These are phyloP conservation scores for Syrmaticus mikado DNA, from an alignment of 2,113 vertebrate species.

Conservation along the genomic window DNA sequence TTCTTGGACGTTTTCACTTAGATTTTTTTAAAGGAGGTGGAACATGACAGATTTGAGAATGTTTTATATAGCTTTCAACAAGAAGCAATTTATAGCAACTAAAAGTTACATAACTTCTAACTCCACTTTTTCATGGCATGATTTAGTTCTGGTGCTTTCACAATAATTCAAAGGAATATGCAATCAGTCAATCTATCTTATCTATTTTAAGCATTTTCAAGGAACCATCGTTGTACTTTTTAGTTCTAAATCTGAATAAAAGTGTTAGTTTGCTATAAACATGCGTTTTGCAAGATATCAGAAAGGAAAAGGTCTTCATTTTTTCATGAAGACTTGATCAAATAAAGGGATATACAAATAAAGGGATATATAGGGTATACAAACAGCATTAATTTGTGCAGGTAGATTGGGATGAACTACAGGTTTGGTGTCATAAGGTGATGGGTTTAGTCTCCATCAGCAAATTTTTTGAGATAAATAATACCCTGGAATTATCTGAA, in stretches of 20 bases:
- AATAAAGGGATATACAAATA: background rate
- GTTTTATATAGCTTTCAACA: conserved; percentile 65
- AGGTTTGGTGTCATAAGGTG: background rate
- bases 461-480: background rate
- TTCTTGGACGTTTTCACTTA: conserved; percentile 30
- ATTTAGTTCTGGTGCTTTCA: conserved; percentile 57
- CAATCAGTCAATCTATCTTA: conserved; percentile 55
- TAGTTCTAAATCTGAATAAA: conserved; percentile 17
- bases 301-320: background rate
- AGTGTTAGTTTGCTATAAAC: conserved; percentile 44
- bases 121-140: conserved; percentile 42
- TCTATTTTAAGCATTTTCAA: conserved; percentile 58
- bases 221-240: conserved; percentile 9
- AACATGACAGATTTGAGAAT: conserved; percentile 66
- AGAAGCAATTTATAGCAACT: conserved; percentile 65
- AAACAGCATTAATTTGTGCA: background rate
- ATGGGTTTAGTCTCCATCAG: background rate
- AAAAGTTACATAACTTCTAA: conserved; percentile 60
- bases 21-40: background rate
- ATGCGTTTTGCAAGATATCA: conserved; percentile 25
- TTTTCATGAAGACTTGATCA: background rate
- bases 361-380: background rate
- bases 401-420: background rate
- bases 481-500: background rate
- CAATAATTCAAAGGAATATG: conserved; percentile 66